Conservation (phyloP, 1,140 invertebrate species). For the Teleogryllus occipitalis region DNA sequence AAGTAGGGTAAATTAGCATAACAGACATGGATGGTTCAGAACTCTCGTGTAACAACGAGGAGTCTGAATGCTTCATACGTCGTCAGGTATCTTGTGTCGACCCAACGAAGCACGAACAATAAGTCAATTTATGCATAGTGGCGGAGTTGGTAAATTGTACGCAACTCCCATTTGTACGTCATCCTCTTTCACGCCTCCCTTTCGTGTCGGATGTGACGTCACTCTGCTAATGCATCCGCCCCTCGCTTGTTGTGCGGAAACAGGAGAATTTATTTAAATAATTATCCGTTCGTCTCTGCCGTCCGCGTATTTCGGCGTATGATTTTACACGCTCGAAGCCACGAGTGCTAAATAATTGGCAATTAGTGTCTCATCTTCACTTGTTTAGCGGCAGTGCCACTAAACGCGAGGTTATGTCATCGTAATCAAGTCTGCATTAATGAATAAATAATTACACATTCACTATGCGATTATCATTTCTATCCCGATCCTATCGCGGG, state of each 20-base stretch:
- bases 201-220: neutral
- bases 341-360: neutral
- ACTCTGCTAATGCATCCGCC: neutral
- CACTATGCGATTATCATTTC: neutral
- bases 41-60: too few relatives aligned
- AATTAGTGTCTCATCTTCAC: slow-evolving; percentile 1
- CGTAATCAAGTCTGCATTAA: slow-evolving; percentile 4
- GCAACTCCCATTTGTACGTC: neutral
- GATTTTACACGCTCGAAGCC: neutral
- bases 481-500: neutral
- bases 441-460: neutral
- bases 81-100: too few relatives aligned
- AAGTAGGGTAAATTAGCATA: too few relatives aligned
- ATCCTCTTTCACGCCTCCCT: neutral
- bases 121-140: too few relatives aligned
- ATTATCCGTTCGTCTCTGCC: neutral
- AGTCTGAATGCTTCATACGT: too few relatives aligned
- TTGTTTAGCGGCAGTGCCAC: neutral
- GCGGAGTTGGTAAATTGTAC: too few relatives aligned
- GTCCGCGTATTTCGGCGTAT: neutral
- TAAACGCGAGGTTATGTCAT: slow-evolving; percentile 1
- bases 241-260: neutral
- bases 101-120: too few relatives aligned
- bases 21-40: too few relatives aligned
- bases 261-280: neutral